Evolutionary conservation across 2,797 vertebrate genomes (phyloP), one percentile per base, ranked within the genome.

Genomic region (Telmatherina bonti): DNA sequence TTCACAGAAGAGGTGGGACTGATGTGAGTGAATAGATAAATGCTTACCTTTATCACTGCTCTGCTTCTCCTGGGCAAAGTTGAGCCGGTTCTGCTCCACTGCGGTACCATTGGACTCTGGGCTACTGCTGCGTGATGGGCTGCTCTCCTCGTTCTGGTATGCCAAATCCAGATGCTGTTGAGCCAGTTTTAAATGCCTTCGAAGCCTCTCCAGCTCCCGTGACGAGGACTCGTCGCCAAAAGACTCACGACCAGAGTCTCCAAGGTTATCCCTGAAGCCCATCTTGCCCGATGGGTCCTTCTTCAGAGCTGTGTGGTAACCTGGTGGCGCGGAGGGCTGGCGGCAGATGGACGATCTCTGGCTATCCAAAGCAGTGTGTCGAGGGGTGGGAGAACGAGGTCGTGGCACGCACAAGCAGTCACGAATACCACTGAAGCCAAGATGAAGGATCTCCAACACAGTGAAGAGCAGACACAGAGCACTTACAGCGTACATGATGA

Each of bases 31-130:
- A 27, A 58, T 10, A 20, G 7, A 0, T 27, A 31, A 0, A 22
- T 18, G 12, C 70, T 84, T 70, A 94, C 94, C 93, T 92, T 96
- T 96, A 20, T 96, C 95, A 0, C 92, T 70, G 0, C 93, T 95
- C 74, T 96, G 95, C 81, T 97, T 97, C 93, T 98, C 96, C 1
- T 98, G 96, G 27, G 96, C 96, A 0, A 96, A 94, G 92, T 97
- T 98, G n/a, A 97, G 93, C 38, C 96, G 90, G 90, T 97, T 98
- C 93, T 98, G 96, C 74, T 97, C 96, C 0, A 92, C 95, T 0
- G 96, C 96, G 0, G 96, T 96, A 60, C 96, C 95, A 0, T 97
- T 97, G 45, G 95, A 96, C 91, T 97, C 96, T 0, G 97, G 97
- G 76, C 96, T 97, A 93, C 95, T 96, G 90, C 96, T 97, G 62